Evolutionary conservation across 1,140 invertebrate genomes (phyloP).

Genomic region (Oreohelix idahoensis): DNA sequence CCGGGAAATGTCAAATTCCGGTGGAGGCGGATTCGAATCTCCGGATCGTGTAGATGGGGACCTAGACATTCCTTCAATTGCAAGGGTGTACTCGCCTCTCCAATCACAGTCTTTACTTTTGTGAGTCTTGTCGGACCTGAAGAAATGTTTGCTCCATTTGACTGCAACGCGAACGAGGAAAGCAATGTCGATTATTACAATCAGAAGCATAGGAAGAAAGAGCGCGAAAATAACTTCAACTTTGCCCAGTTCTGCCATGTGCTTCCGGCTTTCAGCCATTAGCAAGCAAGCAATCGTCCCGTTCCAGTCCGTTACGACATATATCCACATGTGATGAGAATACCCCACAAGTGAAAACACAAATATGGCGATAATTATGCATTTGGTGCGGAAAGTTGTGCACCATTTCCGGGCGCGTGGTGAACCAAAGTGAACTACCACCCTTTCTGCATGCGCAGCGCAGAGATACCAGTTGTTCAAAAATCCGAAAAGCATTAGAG

Average conservation of each 20-base stretch:
- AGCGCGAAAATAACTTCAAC: conserved; percentile 22
- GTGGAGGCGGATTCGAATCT: neutral
- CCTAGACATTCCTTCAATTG: neutral
- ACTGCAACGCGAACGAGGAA: neutral
- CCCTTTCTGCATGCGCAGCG: conserved; percentile 28
- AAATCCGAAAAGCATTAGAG: conserved; percentile 43
- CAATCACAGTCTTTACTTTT: neutral
- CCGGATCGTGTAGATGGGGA: conserved; percentile 12
- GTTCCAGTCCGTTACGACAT: neutral
- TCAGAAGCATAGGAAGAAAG: conserved; percentile 34
- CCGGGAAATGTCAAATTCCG: conserved; percentile 25
- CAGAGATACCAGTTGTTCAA: conserved; percentile 35
- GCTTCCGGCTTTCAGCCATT: conserved; percentile 25
- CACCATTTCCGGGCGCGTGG: conserved; percentile 18
- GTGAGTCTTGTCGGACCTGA: neutral
- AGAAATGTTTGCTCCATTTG: neutral
- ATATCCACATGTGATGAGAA: conserved; percentile 32
- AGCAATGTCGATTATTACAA: conserved; percentile 29
- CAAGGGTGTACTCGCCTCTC: conserved; percentile 14
- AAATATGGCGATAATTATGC: conserved; percentile 35
- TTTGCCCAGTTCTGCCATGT: conserved; percentile 22
- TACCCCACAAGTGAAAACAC: conserved; percentile 36
- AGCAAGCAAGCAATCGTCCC: neutral
- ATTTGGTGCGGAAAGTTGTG: conserved; percentile 33
- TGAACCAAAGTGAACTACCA: conserved; percentile 25